Evolutionary conservation across 2,113 vertebrate genomes (phyloP).

Genomic region (Mus pahari): DNA sequence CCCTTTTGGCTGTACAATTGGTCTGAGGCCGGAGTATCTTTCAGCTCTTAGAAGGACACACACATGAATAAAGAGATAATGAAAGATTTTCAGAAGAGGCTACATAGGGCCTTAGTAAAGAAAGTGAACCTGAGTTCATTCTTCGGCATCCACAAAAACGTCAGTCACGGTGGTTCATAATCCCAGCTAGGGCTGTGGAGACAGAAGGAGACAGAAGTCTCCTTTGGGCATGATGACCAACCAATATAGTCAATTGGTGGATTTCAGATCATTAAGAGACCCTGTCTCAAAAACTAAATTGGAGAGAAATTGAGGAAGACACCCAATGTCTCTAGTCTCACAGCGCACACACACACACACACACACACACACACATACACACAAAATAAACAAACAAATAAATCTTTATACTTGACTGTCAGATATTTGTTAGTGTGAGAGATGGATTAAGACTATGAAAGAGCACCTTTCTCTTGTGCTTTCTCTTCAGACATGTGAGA

Average conservation of each 20-base stretch:
- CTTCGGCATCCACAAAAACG: neutral
- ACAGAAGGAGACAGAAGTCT: neutral
- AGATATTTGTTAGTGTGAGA: neutral
- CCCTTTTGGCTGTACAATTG: constrained; percentile 62
- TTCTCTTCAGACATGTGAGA: neutral
- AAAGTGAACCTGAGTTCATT: neutral
- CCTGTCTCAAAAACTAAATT: neutral
- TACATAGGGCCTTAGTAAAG: neutral
- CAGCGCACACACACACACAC: too few relatives aligned
- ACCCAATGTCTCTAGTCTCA: neutral
- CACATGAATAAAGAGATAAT: neutral
- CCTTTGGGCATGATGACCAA: neutral
- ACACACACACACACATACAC: neutral
- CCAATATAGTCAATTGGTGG: neutral
- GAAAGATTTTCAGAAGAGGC: neutral
- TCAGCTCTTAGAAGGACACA: constrained; percentile 48
- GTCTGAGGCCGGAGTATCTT: constrained; percentile 62
- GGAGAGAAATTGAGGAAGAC: neutral
- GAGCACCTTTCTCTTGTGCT: neutral
- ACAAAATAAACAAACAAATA: neutral
- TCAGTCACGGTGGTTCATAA: neutral
- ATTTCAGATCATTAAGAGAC: neutral
- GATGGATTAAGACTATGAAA: neutral
- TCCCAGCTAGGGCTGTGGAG: neutral
- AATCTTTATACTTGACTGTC: neutral